phyloP scores from a whole-genome alignment of 92 coral and sea anemone genomes.

The Porites evermanni region DNA sequence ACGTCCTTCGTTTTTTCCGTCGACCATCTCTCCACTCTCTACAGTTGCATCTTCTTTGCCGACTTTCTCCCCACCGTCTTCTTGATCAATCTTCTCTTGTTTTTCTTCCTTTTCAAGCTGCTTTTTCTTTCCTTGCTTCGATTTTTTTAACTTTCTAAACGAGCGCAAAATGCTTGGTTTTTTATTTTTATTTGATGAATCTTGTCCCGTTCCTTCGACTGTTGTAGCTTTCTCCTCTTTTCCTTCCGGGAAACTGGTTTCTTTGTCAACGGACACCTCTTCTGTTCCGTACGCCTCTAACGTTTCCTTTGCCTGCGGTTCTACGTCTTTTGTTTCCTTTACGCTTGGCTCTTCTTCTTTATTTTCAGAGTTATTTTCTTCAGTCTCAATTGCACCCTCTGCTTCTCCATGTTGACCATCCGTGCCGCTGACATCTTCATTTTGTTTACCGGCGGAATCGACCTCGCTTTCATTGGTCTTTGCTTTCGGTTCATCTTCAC shows the following conservation, averaged over 20 bases:
- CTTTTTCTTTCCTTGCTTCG: slow-evolving; percentile 16
- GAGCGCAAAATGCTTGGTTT: slow-evolving; percentile 29
- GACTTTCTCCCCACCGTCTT: slow-evolving; percentile 4
- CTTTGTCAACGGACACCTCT: not conserved
- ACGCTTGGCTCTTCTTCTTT: not conserved
- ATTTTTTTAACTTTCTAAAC: slow-evolving; percentile 17
- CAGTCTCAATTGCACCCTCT: not conserved
- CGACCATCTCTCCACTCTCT: not conserved
- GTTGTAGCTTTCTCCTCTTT: slow-evolving; percentile 8
- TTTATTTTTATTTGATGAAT: slow-evolving; percentile 17
- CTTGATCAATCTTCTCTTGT: not conserved
- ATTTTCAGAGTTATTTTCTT: not conserved
- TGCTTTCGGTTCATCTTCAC: not conserved
- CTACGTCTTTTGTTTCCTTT: not conserved
- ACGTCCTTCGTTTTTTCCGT: not conserved
- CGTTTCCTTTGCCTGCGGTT: not conserved
- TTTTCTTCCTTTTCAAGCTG: not conserved
- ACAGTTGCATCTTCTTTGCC: slow-evolving; percentile 3
- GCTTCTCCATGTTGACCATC: not conserved
- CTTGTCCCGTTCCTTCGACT: slow-evolving; percentile 16
- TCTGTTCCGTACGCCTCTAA: not conserved
- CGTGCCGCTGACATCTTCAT: not conserved
- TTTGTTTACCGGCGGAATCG: not conserved
- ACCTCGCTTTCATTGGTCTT: slow-evolving; percentile 1
- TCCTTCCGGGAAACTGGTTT: not conserved